phyloP scores from a whole-genome alignment of 92 coral and sea anemone genomes.

The Porites rus region DNA sequence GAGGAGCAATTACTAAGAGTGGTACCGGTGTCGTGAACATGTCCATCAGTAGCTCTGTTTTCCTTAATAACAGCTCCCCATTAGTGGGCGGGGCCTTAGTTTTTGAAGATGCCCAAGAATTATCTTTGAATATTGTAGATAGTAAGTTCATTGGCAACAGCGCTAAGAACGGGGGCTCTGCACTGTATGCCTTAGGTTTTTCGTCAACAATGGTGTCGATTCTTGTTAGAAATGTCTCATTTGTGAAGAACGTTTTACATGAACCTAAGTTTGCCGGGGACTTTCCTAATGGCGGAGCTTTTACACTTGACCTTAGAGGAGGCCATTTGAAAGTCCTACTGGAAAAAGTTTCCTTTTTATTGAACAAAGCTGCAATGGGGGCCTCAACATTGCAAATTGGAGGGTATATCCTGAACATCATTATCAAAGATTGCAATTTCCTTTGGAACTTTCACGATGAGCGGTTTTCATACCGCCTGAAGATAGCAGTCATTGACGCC shows the following conservation, averaged over 20 bases:
- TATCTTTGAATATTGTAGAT: background rate
- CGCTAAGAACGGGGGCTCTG: constrained; percentile 24
- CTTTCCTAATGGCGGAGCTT: constrained; percentile 3
- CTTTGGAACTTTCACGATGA: constrained; percentile 19
- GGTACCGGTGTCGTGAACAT: background rate
- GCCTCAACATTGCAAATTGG: background rate
- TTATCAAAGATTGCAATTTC: constrained; percentile 3
- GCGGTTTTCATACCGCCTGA: background rate
- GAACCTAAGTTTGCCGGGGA: constrained; percentile 1
- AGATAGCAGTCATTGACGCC: background rate
- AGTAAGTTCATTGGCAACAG: constrained; percentile 18
- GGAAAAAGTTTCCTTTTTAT: background rate
- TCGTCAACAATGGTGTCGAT: background rate
- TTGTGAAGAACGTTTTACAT: constrained; percentile 1
- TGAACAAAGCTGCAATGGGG: constrained; percentile 5
- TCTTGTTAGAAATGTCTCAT: background rate
- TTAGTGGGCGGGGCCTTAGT: constrained; percentile 21
- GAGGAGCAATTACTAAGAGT: constrained; percentile 4
- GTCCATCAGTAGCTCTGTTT: background rate
- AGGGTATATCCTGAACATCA: background rate
- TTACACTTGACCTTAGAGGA: background rate
- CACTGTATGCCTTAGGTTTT: background rate
- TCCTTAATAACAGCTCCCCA: constrained; percentile 15
- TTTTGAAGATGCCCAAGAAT: background rate
- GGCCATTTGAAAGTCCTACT: background rate